phyloP scores from a whole-genome alignment of 2,888 invertebrate species.

The Pandemis heparana region DNA sequence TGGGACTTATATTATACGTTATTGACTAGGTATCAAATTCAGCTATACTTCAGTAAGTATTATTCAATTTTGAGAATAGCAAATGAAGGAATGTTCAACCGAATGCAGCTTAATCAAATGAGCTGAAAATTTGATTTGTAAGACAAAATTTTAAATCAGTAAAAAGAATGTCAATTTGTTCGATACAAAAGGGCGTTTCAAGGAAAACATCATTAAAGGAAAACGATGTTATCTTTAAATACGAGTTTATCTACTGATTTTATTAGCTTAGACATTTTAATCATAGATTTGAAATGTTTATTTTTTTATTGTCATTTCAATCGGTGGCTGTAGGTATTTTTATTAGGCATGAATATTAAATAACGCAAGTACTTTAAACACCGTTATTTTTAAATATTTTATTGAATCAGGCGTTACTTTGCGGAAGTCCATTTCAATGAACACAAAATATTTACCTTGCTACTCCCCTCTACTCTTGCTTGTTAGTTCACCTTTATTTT shows the following conservation, averaged over 20 bases:
- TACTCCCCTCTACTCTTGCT: too few relatives aligned
- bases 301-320: background rate
- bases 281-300: background rate
- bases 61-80: background rate
- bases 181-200: background rate
- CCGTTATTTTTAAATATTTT: too few relatives aligned
- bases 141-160: conserved; percentile 3
- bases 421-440: too few relatives aligned
- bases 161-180: conserved; percentile 5
- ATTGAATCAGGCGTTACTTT: too few relatives aligned
- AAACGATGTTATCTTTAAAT: background rate
- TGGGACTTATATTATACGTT: too few relatives aligned
- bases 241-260: background rate
- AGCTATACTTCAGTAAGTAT: background rate
- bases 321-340: background rate
- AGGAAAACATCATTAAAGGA: conserved; percentile 3
- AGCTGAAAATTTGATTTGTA: conserved; percentile 3
- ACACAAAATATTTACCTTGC: too few relatives aligned
- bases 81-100: background rate
- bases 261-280: background rate
- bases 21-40: too few relatives aligned
- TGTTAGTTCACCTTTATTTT: too few relatives aligned
- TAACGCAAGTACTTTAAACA: too few relatives aligned
- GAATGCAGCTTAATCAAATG: background rate
- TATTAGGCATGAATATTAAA: background rate